Evolutionary conservation across 1,140 invertebrate species (phyloP), one percentile per base, ranked within the genome.

Genomic region (Cotesia chilonis): DNA sequence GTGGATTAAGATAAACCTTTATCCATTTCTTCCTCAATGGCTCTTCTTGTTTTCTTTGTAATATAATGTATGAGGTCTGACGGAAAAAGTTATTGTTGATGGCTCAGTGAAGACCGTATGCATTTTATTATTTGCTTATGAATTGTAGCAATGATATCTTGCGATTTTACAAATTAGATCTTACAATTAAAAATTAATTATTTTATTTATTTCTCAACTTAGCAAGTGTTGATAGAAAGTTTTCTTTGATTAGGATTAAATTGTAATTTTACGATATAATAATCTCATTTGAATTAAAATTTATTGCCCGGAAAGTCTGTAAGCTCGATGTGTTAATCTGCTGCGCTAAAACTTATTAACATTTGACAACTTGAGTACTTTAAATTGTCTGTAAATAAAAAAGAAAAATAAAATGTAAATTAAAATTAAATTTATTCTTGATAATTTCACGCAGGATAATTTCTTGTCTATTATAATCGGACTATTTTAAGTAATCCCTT

Each of bases 1-100:
- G 83, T 84, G 82, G 82, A 84, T 85, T 85, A 84, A 86, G 85
- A 86, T 86, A 86, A 85, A 86, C 83, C 83, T 85, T 85, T 82
- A 83, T 85, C 81, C 81, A 76, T 85, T 86, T 86, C 83, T 85
- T 84, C 80, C 80, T 74, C 75, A 82, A 81, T 78, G 80, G 83
- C 80, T 83, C 78, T 77, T 81, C 76, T 78, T 73, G 73, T 79
- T 80, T 78, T 77, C 69, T 36, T 17, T 35, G 61, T 37, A 37
- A 38, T 37, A 37, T 35, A 64, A 64, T 12, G 12, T 35, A 5
- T 37, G 10, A 35, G 38, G 61, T 35, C 7, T 37, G 28, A 37
- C 41, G 61, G n/a, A 64, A 12, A 47, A n/a, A 38, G 12, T 14
- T 41, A 28, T 28, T 28, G 28, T 28, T 28, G 28, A 28, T 28